Evolutionary conservation across 2,797 vertebrate species (phyloP).

Genomic region (Sebastes minor): DNA sequence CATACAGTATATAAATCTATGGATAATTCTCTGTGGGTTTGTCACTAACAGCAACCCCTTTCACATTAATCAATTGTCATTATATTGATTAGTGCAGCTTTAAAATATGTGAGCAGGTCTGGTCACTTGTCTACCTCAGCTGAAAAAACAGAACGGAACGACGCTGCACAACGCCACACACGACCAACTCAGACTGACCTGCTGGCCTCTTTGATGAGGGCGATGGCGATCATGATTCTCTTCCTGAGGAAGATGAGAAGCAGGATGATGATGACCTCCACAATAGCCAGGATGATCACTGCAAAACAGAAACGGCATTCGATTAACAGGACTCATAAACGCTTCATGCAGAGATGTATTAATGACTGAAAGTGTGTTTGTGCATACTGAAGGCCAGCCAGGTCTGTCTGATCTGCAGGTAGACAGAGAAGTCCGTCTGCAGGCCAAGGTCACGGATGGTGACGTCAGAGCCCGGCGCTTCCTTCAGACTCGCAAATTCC

Average conservation of each 20-base stretch:
- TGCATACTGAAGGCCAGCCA: constrained; percentile 94
- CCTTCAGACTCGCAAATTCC: constrained; percentile 85
- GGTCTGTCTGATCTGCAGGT: constrained; percentile 93
- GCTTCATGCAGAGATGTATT: not conserved
- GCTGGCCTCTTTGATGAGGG: constrained; percentile 96
- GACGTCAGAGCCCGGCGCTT: constrained; percentile 85
- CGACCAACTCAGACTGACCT: constrained; percentile 74
- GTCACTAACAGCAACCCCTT: not conserved
- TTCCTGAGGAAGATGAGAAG: constrained; percentile 96
- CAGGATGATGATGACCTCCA: constrained; percentile 90
- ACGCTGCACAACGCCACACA: not conserved
- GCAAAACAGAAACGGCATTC: constrained; percentile 20
- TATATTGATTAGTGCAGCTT: not conserved
- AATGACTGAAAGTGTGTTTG: not conserved
- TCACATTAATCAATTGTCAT: not conserved
- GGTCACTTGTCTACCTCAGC: not conserved
- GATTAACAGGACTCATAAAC: not conserved
- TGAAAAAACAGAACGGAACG: not conserved
- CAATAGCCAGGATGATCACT: constrained; percentile 93
- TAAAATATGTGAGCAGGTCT: not conserved
- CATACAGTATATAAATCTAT: no score
- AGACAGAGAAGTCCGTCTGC: constrained; percentile 91
- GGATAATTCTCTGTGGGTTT: not conserved
- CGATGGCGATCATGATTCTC: constrained; percentile 92
- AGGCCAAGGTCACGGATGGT: constrained; percentile 90